These are phyloP conservation scores for Luperina nickerlii DNA, from an alignment of 2,888 invertebrate genomes.

Conservation along the genomic window DNA sequence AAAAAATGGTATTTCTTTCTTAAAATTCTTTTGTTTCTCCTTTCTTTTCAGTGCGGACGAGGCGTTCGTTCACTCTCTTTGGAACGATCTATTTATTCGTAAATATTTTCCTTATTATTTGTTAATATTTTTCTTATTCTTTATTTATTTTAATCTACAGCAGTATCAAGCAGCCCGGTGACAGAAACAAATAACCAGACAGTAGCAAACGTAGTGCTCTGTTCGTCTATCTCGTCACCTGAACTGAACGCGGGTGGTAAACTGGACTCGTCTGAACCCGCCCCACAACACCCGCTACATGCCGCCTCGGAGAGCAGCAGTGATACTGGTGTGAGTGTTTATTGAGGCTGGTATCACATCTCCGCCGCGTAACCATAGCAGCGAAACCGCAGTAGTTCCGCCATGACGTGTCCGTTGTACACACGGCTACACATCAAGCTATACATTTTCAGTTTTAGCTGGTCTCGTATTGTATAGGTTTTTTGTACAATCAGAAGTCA, in stretches of 20 bases:
- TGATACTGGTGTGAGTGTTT: slow-evolving; percentile 82
- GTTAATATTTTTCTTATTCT: neutral
- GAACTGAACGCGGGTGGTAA: slow-evolving; percentile 78
- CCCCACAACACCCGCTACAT: slow-evolving; percentile 55
- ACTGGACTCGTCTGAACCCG: slow-evolving; percentile 52
- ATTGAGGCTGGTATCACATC: neutral
- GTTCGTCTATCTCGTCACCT: slow-evolving; percentile 87
- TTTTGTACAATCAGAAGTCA: no score
- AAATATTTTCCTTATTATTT: neutral
- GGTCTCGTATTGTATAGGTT: no score
- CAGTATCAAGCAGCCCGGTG: slow-evolving; percentile 80
- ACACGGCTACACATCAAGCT: no score
- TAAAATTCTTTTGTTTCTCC: neutral
- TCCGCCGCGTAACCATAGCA: neutral
- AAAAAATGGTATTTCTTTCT: neutral
- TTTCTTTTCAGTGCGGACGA: neutral
- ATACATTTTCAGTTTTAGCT: no score
- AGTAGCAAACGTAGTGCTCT: slow-evolving; percentile 71
- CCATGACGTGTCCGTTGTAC: neutral
- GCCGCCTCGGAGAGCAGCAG: slow-evolving; percentile 83
- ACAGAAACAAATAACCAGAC: slow-evolving; percentile 69
- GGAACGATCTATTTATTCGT: neutral
- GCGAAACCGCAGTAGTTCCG: neutral
- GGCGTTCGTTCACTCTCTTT: neutral
- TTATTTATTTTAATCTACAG: slow-evolving; percentile 62